Percentiles rank a stretch among this genome's conserved stretches.
phyloP scores from a whole-genome alignment of 2,888 invertebrate species.

The Scaeva pyrastri region DNA sequence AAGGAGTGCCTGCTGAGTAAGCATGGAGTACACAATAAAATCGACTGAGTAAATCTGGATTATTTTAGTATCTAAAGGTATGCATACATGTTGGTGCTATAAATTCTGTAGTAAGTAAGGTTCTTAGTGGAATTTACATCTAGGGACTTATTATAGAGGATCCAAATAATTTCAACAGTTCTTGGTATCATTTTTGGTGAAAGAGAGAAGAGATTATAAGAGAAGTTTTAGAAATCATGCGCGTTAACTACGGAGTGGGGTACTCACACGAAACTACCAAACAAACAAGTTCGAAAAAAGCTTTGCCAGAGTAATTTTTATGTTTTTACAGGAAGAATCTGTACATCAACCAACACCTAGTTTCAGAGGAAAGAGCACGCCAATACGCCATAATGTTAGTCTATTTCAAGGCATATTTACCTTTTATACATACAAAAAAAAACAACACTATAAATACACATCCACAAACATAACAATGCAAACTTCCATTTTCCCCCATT shows the following conservation, averaged over 20 bases:
- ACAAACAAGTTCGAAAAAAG: not conserved
- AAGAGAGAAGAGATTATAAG: not conserved
- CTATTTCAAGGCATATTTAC: conserved; percentile 6
- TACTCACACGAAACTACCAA: not conserved
- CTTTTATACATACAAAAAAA: not conserved
- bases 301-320: not conserved
- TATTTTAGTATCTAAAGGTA: not conserved
- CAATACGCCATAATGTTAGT: conserved; percentile 2
- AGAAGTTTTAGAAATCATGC: conserved; percentile 15
- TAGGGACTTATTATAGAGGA: not conserved
- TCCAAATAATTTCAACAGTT: not conserved
- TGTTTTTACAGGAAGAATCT: not conserved
- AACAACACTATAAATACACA: not conserved
- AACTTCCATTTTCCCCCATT: conserved; percentile 1
- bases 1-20: not conserved
- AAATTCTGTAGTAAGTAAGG: not conserved
- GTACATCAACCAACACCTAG: conserved; percentile 36
- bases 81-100: not conserved
- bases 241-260: not conserved
- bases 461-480: not conserved
- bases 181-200: not conserved
- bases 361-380: conserved; percentile 2
- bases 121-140: not conserved
- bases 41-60: not conserved
- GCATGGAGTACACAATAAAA: not conserved